phyloP scores from a whole-genome alignment of 2,888 invertebrate genomes.

The Lathronympha strigana region DNA sequence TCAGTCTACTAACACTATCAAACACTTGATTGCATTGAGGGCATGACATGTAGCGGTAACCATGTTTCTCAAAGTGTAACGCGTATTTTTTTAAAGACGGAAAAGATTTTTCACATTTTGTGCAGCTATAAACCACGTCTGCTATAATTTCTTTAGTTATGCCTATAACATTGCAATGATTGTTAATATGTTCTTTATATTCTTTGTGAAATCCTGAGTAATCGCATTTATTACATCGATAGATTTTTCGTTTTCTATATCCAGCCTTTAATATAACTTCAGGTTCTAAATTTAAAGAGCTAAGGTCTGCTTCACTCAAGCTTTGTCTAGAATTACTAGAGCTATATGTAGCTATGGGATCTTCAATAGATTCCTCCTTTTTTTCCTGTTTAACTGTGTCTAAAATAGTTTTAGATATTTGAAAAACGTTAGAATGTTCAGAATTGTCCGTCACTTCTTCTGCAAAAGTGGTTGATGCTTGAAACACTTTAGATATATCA shows the following conservation, averaged over 20 bases:
- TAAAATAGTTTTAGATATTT: slow-evolving; percentile 12
- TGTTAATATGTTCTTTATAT: slow-evolving; percentile 44
- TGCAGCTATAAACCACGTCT: slow-evolving; percentile 45
- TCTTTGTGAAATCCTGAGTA: slow-evolving; percentile 42
- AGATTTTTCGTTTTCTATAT: slow-evolving; percentile 37
- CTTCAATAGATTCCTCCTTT: slow-evolving; percentile 1
- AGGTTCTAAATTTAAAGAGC: slow-evolving; percentile 19
- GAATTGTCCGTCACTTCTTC: slow-evolving; percentile 12
- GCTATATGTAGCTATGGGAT: neutral
- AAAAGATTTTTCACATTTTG: slow-evolving; percentile 47
- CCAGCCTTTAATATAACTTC: slow-evolving; percentile 30
- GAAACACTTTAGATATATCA: slow-evolving; percentile 5
- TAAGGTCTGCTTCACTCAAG: neutral
- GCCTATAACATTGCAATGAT: neutral
- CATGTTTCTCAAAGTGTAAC: slow-evolving; percentile 53
- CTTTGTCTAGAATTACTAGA: neutral
- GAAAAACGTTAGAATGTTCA: slow-evolving; percentile 13
- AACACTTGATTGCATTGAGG: slow-evolving; percentile 49
- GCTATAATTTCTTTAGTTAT: neutral
- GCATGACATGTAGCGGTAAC: slow-evolving; percentile 41
- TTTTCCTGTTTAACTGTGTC: slow-evolving; percentile 29
- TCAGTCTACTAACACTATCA: accelerated
- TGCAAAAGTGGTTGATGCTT: slow-evolving; percentile 18
- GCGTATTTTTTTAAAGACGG: slow-evolving; percentile 45
- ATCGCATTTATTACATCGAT: slow-evolving; percentile 47